Evolutionary conservation across 2,888 invertebrate species (phyloP), one percentile per base, ranked within the genome.

Genomic region (Ditula angustiorana): DNA sequence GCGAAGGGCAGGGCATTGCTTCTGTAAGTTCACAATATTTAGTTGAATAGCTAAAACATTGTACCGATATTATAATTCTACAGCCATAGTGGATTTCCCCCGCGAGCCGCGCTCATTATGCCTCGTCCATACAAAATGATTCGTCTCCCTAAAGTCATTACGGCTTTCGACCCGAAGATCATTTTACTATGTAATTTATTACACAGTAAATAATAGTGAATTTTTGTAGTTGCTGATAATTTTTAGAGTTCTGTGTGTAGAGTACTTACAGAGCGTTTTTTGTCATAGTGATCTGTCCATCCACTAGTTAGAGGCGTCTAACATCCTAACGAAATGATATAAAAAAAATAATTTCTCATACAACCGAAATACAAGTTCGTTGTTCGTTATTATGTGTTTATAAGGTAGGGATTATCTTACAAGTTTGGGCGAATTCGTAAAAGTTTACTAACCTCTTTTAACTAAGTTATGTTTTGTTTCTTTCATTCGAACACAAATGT

Each of bases 81-180:
- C 63, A 61, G 55, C 69, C 62, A 66, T 68, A 67, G 60, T 65
- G 69, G 70, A 75, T 75, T 75, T 74, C 72, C 73, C 72, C 41
- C 10, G 67, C 68, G 74, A 23, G 50, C 56, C 35, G 66, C 68
- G 53, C 63, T 70, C 67, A 70, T 75, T 70, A 72, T 52, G 68
- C 57, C 69, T 64, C 61, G 49, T 55, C 65, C 66, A 66, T 67
- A 59, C 64, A 56, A 60, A 73, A 69, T 70, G 55, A 63, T 71
- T 67, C 23, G 61, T 67, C 65, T 64, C 66, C 67, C 62, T 49
- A 46, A 66, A 66, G 57, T 37, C 46, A 41, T 58, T 58, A 62
- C 8, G 55, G 35, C 47, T 62, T 62, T 58, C 41, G 56, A 61
- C 28, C 44, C 47, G 16, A 57, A n/a, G 24, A 63, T 33, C 46